These are phyloP conservation scores for Zoanthus sociatus DNA, from an alignment of 92 coral and sea anemone genomes.

Conservation along the genomic window DNA sequence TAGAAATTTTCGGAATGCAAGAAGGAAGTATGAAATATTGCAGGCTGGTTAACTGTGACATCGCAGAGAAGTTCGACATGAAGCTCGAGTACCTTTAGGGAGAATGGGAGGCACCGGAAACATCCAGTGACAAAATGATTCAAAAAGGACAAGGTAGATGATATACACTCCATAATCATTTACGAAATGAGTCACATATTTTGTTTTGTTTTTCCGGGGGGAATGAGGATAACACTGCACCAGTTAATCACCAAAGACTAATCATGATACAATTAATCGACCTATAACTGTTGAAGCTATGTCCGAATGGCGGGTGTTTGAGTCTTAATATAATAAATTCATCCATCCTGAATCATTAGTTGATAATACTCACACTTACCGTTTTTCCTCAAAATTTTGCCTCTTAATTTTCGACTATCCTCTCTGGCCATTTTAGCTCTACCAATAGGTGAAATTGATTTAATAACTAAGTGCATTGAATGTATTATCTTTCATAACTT, in stretches of 20 bases:
- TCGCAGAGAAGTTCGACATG: constrained; percentile 54
- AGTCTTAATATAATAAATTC: no score
- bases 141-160: constrained; percentile 28
- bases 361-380: no score
- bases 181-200: neutral
- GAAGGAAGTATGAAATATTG: constrained; percentile 50
- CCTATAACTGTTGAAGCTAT: no score
- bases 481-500: neutral
- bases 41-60: constrained; percentile 63
- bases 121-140: constrained; percentile 6
- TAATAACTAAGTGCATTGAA: neutral
- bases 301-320: no score
- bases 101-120: constrained; percentile 45
- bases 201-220: neutral
- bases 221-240: neutral
- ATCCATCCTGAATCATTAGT: no score
- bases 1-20: constrained; percentile 64
- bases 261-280: no score
- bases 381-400: no score
- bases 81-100: neutral
- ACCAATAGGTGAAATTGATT: neutral
- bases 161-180: neutral
- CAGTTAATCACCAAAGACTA: neutral
- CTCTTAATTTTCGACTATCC: neutral
- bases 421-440: neutral